A percentile compares a stretch with the other conserved stretches of the same genome.
phyloP scores from a whole-genome alignment of 2,113 vertebrate genomes.

The Ramphastos sulfuratus region DNA sequence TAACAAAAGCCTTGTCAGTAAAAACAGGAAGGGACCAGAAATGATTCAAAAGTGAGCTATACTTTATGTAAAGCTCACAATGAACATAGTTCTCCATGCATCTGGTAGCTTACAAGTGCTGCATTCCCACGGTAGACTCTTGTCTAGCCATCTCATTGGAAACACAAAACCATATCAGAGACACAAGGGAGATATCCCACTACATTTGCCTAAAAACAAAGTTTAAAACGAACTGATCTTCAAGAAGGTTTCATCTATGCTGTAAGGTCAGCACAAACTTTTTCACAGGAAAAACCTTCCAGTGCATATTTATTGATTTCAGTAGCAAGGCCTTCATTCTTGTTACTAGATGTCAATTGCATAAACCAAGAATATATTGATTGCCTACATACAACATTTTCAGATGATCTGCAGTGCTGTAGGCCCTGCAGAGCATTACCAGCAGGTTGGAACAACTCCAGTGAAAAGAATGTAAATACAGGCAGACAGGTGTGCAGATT shows the following conservation, averaged over 20 bases:
- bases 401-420: not conserved
- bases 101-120: not conserved
- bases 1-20: not conserved
- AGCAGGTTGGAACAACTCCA: not conserved
- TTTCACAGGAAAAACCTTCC: constrained; percentile 17
- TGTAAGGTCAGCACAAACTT: not conserved
- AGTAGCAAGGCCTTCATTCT: not conserved
- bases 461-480: not conserved
- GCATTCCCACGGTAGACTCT: not conserved
- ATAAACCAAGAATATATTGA: not conserved
- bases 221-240: not conserved
- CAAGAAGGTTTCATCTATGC: not conserved
- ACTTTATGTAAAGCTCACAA: not conserved
- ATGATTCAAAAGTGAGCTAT: not conserved
- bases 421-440: not conserved
- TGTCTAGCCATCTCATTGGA: not conserved
- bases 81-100: not conserved
- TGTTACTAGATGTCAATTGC: constrained; percentile 15
- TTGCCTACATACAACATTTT: not conserved
- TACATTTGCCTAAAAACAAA: not conserved
- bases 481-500: not conserved
- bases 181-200: not conserved
- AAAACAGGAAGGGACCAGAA: not conserved
- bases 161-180: rapidly evolving
- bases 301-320: constrained; percentile 18